A percentile compares a stretch with the other conserved stretches of the same genome.
Conservation (phyloP, 2,113 vertebrate species). For the Triplophysa rosa region DNA sequence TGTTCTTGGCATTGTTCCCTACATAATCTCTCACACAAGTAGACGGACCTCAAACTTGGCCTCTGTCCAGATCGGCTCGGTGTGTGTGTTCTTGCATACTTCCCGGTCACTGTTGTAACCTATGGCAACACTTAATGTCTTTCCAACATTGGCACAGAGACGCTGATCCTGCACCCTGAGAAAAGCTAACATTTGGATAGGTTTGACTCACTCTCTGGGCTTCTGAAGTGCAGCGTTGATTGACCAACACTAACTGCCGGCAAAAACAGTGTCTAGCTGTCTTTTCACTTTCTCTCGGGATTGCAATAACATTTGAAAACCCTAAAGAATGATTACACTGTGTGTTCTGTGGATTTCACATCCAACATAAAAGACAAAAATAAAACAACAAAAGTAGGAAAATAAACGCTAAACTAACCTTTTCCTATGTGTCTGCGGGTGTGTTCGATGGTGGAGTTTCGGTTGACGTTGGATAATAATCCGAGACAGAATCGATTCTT, state of each 20-base stretch:
- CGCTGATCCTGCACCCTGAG: slow-evolving; percentile 16
- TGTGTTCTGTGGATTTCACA: neutral
- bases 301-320: neutral
- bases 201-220: slow-evolving; percentile 19
- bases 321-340: neutral
- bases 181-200: slow-evolving; percentile 43
- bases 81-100: slow-evolving; percentile 15
- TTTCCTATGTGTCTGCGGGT: slow-evolving; percentile 97
- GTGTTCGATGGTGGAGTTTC: slow-evolving; percentile 98
- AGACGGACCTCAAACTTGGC: slow-evolving; percentile 28
- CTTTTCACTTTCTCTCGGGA: neutral
- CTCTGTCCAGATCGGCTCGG: neutral
- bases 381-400: neutral
- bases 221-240: slow-evolving; percentile 23
- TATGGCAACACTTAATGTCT: slow-evolving; percentile 43
- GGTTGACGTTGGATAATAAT: slow-evolving; percentile 95
- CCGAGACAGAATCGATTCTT: slow-evolving; percentile 97
- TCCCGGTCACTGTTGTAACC: slow-evolving; percentile 31
- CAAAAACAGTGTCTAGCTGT: neutral
- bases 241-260: slow-evolving; percentile 23
- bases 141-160: slow-evolving; percentile 36
- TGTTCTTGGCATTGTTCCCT: slow-evolving; percentile 12
- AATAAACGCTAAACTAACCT: slow-evolving; percentile 72
- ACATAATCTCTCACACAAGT: slow-evolving; percentile 9
- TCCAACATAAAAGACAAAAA: too few species aligned